Percentiles rank a stretch among this genome's conserved stretches.
phyloP scores from a whole-genome alignment of 2,113 vertebrate species.

The Zosterops pallidus region DNA sequence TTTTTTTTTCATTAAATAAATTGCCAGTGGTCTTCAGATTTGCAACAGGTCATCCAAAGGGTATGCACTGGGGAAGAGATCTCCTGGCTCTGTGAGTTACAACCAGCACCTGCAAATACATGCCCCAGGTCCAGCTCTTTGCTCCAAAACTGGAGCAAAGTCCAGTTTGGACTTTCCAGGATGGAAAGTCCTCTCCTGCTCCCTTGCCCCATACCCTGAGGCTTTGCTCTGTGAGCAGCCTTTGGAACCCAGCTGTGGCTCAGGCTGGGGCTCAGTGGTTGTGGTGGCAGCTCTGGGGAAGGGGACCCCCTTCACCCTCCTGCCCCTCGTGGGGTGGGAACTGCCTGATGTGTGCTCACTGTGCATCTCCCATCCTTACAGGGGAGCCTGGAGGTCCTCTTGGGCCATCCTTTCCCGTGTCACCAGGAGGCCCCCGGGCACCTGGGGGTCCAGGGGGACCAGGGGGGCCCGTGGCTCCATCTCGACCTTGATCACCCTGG shows the following conservation, averaged over 20 bases:
- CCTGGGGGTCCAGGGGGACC: slow-evolving; percentile 90
- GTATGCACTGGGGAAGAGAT: background rate
- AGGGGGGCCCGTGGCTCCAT: slow-evolving; percentile 85
- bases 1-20: background rate
- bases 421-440: slow-evolving; percentile 88
- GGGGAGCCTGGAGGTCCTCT: slow-evolving; percentile 82
- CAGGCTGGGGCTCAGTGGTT: background rate
- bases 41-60: background rate
- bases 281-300: background rate
- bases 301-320: background rate
- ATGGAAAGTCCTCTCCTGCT: background rate
- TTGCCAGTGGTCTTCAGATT: background rate
- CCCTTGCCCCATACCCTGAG: background rate
- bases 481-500: slow-evolving; percentile 91
- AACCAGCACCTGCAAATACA: background rate
- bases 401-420: slow-evolving; percentile 92
- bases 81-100: background rate
- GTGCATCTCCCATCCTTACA: slow-evolving; percentile 74
- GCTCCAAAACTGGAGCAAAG: background rate
- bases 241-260: background rate
- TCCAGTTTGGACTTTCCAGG: no score
- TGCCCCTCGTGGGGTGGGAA: background rate
- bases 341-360: rapidly evolving
- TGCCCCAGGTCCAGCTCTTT: background rate
- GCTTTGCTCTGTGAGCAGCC: background rate